Evolutionary conservation across 2,888 invertebrate genomes (phyloP).

Genomic region (Bellardia pandia): DNA sequence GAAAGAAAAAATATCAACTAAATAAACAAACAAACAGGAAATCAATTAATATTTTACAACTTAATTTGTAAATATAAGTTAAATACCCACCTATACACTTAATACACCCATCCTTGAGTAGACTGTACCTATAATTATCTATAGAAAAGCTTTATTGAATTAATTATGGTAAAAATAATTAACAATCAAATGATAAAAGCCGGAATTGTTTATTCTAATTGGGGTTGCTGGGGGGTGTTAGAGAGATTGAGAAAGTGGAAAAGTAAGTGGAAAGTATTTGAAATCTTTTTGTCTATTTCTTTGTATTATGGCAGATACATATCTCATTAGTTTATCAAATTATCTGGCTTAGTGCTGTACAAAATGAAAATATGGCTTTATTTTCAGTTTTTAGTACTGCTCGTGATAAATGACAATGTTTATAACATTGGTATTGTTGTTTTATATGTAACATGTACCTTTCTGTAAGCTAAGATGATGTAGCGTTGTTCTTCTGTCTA

Average conservation of each 20-base stretch:
- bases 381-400: not conserved
- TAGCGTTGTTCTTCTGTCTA: no score
- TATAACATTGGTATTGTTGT: no score
- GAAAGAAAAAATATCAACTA: not conserved
- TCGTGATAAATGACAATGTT: no score
- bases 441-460: no score
- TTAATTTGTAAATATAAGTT: slow-evolving; percentile 8
- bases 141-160: slow-evolving; percentile 19
- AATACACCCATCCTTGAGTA: not conserved
- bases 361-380: not conserved
- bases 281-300: not conserved
- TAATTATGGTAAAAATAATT: slow-evolving; percentile 29
- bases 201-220: slow-evolving; percentile 1
- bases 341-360: not conserved
- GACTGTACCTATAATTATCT: slow-evolving; percentile 19
- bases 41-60: slow-evolving; percentile 33
- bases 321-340: not conserved
- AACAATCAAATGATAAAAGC: slow-evolving; percentile 24
- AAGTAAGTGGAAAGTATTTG: not conserved
- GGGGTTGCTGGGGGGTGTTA: not conserved
- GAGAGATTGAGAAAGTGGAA: not conserved
- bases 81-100: not conserved
- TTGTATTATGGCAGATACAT: not conserved
- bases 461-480: no score
- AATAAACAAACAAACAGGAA: slow-evolving; percentile 4